Evolutionary conservation across 2,113 vertebrate species (phyloP), one percentile per base, ranked within the genome.

Genomic region (Madoqua kirkii): DNA sequence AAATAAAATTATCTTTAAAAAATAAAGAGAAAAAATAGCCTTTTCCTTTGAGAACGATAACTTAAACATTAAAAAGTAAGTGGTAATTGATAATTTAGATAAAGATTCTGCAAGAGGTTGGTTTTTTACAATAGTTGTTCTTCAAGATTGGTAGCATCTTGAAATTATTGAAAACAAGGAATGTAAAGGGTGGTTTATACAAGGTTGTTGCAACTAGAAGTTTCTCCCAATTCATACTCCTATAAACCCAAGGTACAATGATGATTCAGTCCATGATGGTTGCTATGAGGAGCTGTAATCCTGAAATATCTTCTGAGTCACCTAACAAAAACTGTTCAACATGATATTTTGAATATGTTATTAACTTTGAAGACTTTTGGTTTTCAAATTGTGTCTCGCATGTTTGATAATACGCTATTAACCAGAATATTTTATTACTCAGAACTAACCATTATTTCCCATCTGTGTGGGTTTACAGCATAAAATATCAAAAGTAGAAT

Each of bases 161-260:
- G 43, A 89, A 78, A 54, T 48, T 33, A 89, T 3, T 79, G 31
- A 89, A 92, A 94, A 60, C 50, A 71, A 74, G 31, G 25, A 43
- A 79, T 71, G 5, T 40, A 74, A 92, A 85, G 23, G 7, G 33
- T 21, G 8, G 5, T 31, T 48, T 90, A 36, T 19, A 54, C 12
- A 89, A 79, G 29, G 64, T 15, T 95, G 62, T 94, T 79, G 59
- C 52, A 91, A 91, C 16, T 89, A 89, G 78, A 89, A 96, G 79
- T 81, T 54, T 67, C 76, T 95, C 71, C 43, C 27, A 88, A 83
- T 7, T n/a, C 2, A 2, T 76, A 87, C 25, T 31, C 62, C 67
- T 83, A 29, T 62, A 96, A 89, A 91, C 36, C 17, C 40, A 78
- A 91, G 83, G 13, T 33, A 67, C 33, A 64, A 23, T 40, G 40